Evolutionary conservation across 2,797 vertebrate genomes (phyloP), one percentile per base, ranked within the genome.

Genomic region (Denticeps clupeoides): DNA sequence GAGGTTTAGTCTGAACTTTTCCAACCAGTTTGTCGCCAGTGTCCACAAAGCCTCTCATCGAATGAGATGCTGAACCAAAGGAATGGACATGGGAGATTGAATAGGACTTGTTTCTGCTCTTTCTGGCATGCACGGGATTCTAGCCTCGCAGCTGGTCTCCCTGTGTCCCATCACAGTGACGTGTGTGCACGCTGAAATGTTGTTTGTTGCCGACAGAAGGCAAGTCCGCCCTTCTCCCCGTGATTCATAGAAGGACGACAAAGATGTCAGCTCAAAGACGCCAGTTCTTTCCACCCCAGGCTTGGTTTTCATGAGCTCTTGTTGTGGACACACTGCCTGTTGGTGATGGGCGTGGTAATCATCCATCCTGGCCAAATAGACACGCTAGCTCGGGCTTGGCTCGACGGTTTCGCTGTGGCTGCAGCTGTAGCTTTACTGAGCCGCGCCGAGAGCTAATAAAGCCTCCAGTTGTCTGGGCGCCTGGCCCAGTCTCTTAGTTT

Each of bases 151-250:
- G 44, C 44, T 53, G 51, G 35, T 26, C 27, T 47, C 22, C 47
- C 9, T 40, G 25, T 31, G n/a, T n/a, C 33, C 33, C 19, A 40
- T 3, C 33, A 31, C 24, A 33, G 2, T 41, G 19, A 25, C 27
- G 40, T 40, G 19, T 32, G 19, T 44, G 47, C 44, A 41, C 37
- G 35, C 53, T 47, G 41, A 41, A 3, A 25, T 53, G 44, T 53
- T 53, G 47, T 41, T 47, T 45, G 53, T 47, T 47, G 44, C 53
- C 37, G n/a, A 33, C n/a, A 47, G 26, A 47, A 45, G 25, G 53
- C 35, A 28, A 19, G 24, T 10, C 26, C 32, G 46, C 15, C 15
- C 31, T 35, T 22, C 23, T 15, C 26, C 37, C 41, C n/a, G 19
- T 32, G n/a, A n/a, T n/a, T n/a, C n/a, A n/a, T n/a, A n/a, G n/a